Evolutionary conservation across 2,888 invertebrate genomes (phyloP).

Genomic region (Bombyx huttoni): DNA sequence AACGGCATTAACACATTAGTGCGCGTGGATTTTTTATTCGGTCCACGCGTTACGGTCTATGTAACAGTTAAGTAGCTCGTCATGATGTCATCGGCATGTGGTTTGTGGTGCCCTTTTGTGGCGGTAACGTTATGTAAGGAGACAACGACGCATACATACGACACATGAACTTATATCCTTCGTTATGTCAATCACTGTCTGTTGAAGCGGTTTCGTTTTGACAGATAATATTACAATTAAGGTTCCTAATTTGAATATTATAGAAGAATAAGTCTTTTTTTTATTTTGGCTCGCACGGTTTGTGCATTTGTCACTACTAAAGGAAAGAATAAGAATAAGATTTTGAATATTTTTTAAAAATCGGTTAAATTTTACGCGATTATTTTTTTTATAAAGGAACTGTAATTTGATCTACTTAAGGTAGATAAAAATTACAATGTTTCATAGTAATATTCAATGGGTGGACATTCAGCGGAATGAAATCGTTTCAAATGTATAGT

Average conservation of each 20-base stretch:
- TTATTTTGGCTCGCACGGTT: too few species aligned
- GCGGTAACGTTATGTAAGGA: slow-evolving; percentile 31
- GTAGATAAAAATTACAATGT: too few species aligned
- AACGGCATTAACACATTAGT: slow-evolving; percentile 10
- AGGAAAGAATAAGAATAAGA: too few species aligned
- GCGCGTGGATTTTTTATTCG: slow-evolving; percentile 32
- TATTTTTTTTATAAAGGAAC: too few species aligned
- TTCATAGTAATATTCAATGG: too few species aligned
- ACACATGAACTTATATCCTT: background rate
- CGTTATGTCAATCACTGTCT: background rate
- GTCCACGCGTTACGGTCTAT: slow-evolving; percentile 45
- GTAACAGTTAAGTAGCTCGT: slow-evolving; percentile 51
- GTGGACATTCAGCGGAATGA: too few species aligned
- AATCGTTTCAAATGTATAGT: too few species aligned
- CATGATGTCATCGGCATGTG: slow-evolving; percentile 64
- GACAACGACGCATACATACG: background rate
- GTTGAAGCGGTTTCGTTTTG: background rate
- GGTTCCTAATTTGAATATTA: background rate
- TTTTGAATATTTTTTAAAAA: too few species aligned
- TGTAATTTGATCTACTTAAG: too few species aligned
- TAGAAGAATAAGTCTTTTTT: too few species aligned
- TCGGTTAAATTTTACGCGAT: too few species aligned
- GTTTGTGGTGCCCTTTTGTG: slow-evolving; percentile 42
- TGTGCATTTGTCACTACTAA: too few species aligned
- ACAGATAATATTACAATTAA: background rate